Evolutionary conservation across 2,797 vertebrate species (phyloP), one percentile per base, ranked within the genome.

Genomic region (Manis crassicaudata): DNA sequence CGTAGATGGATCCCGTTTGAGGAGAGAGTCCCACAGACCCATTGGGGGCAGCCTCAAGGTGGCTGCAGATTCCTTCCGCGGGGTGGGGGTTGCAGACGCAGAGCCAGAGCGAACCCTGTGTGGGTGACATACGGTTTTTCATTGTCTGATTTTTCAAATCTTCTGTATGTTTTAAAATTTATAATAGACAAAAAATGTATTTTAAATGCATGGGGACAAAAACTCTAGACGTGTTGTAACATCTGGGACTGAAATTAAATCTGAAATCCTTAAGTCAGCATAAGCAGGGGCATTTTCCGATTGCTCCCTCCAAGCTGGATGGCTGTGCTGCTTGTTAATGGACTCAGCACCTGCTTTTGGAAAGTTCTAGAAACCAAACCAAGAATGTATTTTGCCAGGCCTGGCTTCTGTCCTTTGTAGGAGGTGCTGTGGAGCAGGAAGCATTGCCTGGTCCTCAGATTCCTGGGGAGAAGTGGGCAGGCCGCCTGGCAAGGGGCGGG

Each of bases 211-310:
- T 1, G 6, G 65, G 40, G 40, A 84, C 67, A 93, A 80, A 80
- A 81, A 68, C 32, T 73, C 21, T n/a, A 88, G 88, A 40, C 7
- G 32, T 25, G 52, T 27, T 50, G 83, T 81, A 82, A 35, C 63
- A 75, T 77, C 94, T 93, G 83, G 77, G 25, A 13, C 40, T 40
- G 83, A 79, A 60, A 40, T 95, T 87, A 65, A 85, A 60, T 79
- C 65, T 46, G 43, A 17, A 87, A 77, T 88, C 35, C 46, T 37
- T 58, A 77, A 60, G 77, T 88, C 58, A 29, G 52, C 27, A 50
- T 29, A 85, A 63, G 46, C 70, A 62, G 27, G 27, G 60, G 72
- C 79, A 8, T 88, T 54, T 92, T 88, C 79, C 73, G n/a, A 32
- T 35, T 25, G 18, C 1, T 16, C 20, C 35, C 73, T 92, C 73